phyloP scores from a whole-genome alignment of 2,797 vertebrate genomes.

The Poecilia velifera region DNA sequence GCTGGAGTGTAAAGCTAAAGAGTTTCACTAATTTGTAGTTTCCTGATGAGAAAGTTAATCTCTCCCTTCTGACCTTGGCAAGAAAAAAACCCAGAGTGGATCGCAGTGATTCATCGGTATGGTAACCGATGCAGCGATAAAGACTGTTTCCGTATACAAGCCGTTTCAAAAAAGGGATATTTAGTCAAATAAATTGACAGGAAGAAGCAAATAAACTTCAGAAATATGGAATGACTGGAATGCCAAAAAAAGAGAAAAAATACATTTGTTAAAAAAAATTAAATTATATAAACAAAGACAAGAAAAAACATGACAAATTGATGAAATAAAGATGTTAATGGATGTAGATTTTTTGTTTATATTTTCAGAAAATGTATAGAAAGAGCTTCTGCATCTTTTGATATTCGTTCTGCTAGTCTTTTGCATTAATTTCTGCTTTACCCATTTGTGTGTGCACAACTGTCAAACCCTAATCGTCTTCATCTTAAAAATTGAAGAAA shows the following conservation, averaged over 20 bases:
- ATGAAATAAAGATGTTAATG: neutral
- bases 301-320: neutral
- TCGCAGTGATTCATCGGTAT: neutral
- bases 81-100: neutral
- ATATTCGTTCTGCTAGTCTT: neutral
- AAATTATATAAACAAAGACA: neutral
- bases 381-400: neutral
- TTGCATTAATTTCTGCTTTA: neutral
- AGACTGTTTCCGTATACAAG: neutral
- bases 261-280: neutral
- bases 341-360: neutral
- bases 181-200: neutral
- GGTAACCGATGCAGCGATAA: neutral
- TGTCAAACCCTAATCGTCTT: neutral
- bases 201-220: neutral
- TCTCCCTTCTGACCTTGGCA: neutral
- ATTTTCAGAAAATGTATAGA: neutral
- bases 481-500: neutral
- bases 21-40: neutral
- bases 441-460: neutral
- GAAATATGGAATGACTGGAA: neutral
- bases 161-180: neutral
- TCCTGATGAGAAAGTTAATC: neutral
- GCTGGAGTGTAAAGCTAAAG: slow-evolving; percentile 38
- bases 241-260: neutral